Conservation (phyloP, 2,888 invertebrate species). For the Philereme vetulata region DNA sequence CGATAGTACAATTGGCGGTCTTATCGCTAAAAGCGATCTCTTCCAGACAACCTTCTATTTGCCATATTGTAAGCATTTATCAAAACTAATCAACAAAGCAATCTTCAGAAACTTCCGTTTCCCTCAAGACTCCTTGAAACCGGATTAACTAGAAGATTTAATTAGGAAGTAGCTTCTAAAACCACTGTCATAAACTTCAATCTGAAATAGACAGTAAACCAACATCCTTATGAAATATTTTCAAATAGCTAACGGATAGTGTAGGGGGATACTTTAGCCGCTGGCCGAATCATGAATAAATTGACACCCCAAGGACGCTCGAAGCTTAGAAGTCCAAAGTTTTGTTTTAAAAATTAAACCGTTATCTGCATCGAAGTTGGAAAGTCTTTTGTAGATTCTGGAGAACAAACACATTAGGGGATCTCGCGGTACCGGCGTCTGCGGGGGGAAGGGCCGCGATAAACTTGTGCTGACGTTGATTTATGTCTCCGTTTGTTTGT, state of each 20-base stretch:
- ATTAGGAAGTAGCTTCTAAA: slow-evolving; percentile 21
- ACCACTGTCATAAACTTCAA: not conserved
- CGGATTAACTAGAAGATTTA: slow-evolving; percentile 25
- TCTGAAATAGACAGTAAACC: slow-evolving; percentile 13
- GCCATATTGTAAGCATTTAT: not conserved
- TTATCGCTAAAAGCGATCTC: too few species aligned
- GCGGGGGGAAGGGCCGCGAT: slow-evolving; percentile 60
- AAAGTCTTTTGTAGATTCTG: slow-evolving; percentile 48
- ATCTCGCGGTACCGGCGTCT: slow-evolving; percentile 44
- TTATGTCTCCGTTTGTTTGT: slow-evolving; percentile 81
- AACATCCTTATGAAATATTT: slow-evolving; percentile 10
- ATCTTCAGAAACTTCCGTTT: slow-evolving; percentile 12
- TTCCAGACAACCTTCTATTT: too few species aligned
- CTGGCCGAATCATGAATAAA: slow-evolving; percentile 25
- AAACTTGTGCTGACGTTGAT: slow-evolving; percentile 79
- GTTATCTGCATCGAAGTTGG: slow-evolving; percentile 52
- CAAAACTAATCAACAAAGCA: slow-evolving; percentile 15
- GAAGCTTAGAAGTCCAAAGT: slow-evolving; percentile 26
- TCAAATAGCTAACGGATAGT: slow-evolving; percentile 4
- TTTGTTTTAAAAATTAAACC: slow-evolving; percentile 25
- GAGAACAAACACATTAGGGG: slow-evolving; percentile 75
- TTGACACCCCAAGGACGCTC: slow-evolving; percentile 35
- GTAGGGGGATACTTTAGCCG: slow-evolving; percentile 15
- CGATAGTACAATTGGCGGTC: too few species aligned
- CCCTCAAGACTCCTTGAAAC: slow-evolving; percentile 23